phyloP scores from a whole-genome alignment of 2,797 vertebrate genomes.

The Mus spretus region DNA sequence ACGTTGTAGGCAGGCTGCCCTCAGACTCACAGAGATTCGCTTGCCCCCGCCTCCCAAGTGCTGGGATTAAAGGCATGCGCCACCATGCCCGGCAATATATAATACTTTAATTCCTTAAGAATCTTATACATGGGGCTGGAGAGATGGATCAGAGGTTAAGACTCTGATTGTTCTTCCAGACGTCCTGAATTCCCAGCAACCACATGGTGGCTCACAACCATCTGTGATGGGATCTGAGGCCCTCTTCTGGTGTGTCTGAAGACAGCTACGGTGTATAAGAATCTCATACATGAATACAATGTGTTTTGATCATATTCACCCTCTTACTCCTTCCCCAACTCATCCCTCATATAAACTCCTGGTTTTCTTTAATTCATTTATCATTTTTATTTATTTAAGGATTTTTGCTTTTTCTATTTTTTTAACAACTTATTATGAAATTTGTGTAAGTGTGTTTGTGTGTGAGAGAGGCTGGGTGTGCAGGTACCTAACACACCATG shows the following conservation, averaged over 20 bases:
- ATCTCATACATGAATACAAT: background rate
- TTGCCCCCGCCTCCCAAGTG: background rate
- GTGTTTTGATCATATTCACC: background rate
- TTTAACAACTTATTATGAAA: background rate
- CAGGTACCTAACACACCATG: too few species aligned
- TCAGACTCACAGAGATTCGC: background rate
- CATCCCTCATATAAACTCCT: background rate
- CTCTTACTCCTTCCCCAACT: too few species aligned
- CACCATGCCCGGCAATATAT: background rate
- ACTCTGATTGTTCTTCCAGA: too few species aligned
- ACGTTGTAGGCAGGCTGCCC: background rate
- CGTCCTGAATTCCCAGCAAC: too few species aligned
- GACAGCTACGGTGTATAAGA: background rate
- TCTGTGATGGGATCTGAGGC: too few species aligned
- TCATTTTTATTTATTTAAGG: background rate
- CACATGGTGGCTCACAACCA: too few species aligned
- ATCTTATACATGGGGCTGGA: background rate
- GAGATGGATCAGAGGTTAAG: too few species aligned
- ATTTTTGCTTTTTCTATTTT: background rate
- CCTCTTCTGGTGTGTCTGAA: too few species aligned
- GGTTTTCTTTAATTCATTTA: background rate
- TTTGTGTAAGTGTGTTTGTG: background rate
- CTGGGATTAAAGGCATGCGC: too few species aligned
- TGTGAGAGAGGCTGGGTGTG: too few species aligned
- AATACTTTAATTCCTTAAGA: background rate